phyloP scores from a whole-genome alignment of 2,888 invertebrate genomes.

The Drosophila stalkeri region DNA sequence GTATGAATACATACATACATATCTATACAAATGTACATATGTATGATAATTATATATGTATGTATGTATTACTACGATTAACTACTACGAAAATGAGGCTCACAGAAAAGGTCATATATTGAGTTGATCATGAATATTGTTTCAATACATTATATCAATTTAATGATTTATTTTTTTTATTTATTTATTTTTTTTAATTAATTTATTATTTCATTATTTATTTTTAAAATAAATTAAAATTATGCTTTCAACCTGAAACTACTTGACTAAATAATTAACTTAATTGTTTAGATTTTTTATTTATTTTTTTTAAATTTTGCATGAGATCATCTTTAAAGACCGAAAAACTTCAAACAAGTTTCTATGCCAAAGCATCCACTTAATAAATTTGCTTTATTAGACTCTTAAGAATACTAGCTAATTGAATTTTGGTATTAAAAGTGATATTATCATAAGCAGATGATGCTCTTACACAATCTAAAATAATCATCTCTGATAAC shows the following conservation, averaged over 20 bases:
- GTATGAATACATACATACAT: not conserved
- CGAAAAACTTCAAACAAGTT: slow-evolving; percentile 43
- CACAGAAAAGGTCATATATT: slow-evolving; percentile 48
- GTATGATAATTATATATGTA: not conserved
- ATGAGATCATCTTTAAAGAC: slow-evolving; percentile 48
- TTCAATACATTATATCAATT: not conserved
- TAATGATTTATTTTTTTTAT: not conserved
- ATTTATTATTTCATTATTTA: too few relatives aligned
- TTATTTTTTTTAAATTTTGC: slow-evolving; percentile 17
- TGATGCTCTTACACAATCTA: not conserved
- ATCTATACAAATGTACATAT: not conserved
- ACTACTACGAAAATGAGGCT: not conserved
- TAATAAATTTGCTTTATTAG: slow-evolving; percentile 5
- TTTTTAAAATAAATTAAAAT: slow-evolving; percentile 1
- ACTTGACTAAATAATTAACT: slow-evolving; percentile 40
- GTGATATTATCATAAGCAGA: not conserved
- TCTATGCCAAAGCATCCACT: slow-evolving; percentile 14
- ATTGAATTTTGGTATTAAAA: not conserved
- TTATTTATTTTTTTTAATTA: not conserved
- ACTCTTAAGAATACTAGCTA: not conserved
- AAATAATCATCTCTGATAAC: not conserved
- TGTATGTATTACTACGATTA: slow-evolving; percentile 22
- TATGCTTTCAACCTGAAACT: slow-evolving; percentile 52
- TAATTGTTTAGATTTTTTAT: slow-evolving; percentile 14
- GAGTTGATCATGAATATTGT: not conserved